Base-by-base conservation (phyloP, 2,113 vertebrate species). In the Chloebia gouldiae region DNA sequence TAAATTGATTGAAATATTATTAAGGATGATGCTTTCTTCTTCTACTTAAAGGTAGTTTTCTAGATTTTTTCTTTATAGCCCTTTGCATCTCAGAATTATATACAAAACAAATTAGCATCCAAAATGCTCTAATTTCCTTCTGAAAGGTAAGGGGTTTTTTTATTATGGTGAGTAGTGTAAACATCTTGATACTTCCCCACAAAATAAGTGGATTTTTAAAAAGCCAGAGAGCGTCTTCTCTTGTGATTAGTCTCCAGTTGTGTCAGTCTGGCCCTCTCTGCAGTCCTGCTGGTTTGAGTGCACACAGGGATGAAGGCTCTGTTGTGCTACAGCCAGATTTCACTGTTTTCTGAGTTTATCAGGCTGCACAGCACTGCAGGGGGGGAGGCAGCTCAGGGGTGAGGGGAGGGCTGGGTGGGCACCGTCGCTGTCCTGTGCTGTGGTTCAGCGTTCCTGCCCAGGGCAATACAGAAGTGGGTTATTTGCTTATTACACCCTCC, bases 301-400 rank as follows among this genome's bases (percentile, higher is more conserved):
- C 51, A 19, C 1, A 8, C 9, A 23, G 33, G 8, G 35, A 22
- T 56, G 50, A 20, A 69, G 31, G 53, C 24, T 77, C 5, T 75
- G 44, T 2, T 19, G 25, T 51, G 50, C 45, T 40, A 12, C 35
- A 65, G 75, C 8, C 40, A 51, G n/a, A 11, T 27, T 11, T 11
- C 0, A 0, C 0, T 0, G 15, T 3, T 50, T 28, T 57, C 30
- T 30, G 57, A 22, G 35, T 23, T 63, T 14, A 7, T 39, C 33
- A 30, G 45, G 65, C 22, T 53, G 11, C 12, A 5, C 17, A 61
- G 14, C 65, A 1, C 31, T n/a, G 45, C 5, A 20, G 30, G 6
- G 18, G 49, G 24, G 47, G 44, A 49, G 45, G 33, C 31, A 57
- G 18, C 33, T 31, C 11, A 18, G 6, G 15, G 23, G 10, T 20